Percentiles rank a stretch among this genome's conserved stretches.
These are phyloP conservation scores for Periophthalmus magnuspinnatus DNA, from an alignment of 2,797 vertebrate genomes.

Conservation along the genomic window DNA sequence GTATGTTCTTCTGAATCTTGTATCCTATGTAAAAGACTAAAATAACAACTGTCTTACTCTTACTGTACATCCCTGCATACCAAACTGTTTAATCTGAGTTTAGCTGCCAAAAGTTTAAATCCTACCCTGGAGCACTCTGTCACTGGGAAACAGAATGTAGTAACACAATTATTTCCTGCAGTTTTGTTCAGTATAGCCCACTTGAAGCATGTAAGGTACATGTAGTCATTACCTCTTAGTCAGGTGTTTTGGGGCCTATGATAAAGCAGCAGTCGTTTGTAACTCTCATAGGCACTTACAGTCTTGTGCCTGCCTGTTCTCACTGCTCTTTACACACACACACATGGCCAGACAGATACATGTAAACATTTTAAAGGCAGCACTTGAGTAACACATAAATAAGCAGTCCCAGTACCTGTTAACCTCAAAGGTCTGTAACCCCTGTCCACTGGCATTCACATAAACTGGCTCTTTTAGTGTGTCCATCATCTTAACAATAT, in stretches of 20 bases:
- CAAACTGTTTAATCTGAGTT: neutral
- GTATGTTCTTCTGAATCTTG: no score
- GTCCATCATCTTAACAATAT: neutral
- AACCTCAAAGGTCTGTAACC: slow-evolving; percentile 32
- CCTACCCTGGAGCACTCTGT: slow-evolving; percentile 26
- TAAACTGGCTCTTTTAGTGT: neutral
- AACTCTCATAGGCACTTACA: slow-evolving; percentile 4
- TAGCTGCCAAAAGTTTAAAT: slow-evolving; percentile 21
- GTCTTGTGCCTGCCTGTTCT: slow-evolving; percentile 10
- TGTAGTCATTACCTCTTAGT: slow-evolving; percentile 54
- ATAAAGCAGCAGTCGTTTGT: slow-evolving; percentile 42
- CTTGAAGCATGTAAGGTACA: slow-evolving; percentile 45
- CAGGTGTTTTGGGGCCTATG: slow-evolving; percentile 32
- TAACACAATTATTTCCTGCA: slow-evolving; percentile 48
- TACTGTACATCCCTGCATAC: neutral
- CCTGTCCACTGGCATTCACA: slow-evolving; percentile 12
- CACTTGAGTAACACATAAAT: slow-evolving; percentile 40
- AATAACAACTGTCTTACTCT: no score
- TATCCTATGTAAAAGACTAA: no score
- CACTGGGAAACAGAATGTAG: slow-evolving; percentile 29
- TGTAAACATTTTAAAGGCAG: slow-evolving; percentile 37
- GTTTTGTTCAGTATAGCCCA: slow-evolving; percentile 34
- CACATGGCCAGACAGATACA: slow-evolving; percentile 22
- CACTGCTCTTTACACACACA: slow-evolving; percentile 15
- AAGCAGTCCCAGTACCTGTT: slow-evolving; percentile 19